phyloP scores from a whole-genome alignment of 2,113 vertebrate species.

The Coptodon rendalli region DNA sequence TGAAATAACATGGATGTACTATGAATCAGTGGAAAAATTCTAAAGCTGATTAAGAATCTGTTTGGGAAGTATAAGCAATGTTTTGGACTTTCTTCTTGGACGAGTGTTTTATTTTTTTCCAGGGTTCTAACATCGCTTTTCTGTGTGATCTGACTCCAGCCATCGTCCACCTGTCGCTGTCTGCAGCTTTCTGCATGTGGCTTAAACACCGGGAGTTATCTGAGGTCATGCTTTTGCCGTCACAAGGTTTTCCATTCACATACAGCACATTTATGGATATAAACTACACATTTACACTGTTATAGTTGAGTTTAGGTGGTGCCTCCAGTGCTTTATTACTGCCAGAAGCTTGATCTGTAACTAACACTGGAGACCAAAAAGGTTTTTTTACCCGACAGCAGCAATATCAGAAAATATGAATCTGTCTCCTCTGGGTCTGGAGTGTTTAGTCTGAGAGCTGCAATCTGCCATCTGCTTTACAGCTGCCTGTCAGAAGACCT shows the following conservation, averaged over 20 bases:
- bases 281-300: not conserved
- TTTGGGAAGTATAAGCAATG: slow-evolving; percentile 10
- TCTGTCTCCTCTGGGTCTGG: slow-evolving; percentile 18
- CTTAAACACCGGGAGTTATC: not conserved
- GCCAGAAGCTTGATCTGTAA: not conserved
- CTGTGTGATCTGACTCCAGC: not conserved
- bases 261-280: not conserved
- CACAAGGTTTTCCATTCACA: not conserved
- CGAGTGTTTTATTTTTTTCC: not conserved
- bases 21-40: slow-evolving; percentile 21
- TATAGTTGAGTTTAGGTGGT: not conserved
- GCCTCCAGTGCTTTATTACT: not conserved
- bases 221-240: not conserved
- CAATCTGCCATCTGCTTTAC: slow-evolving; percentile 50
- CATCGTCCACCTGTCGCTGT: not conserved
- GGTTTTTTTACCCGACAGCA: not conserved
- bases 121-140: not conserved
- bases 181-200: not conserved
- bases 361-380: not conserved
- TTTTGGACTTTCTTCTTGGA: not conserved
- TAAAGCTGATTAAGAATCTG: slow-evolving; percentile 14
- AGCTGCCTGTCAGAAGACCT: slow-evolving; percentile 35
- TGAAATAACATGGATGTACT: slow-evolving; percentile 23
- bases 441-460: slow-evolving; percentile 61
- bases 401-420: slow-evolving; percentile 5